These are phyloP conservation scores for Blastobasis lacticolella DNA, from an alignment of 2,888 invertebrate species.

Conservation along the genomic window DNA sequence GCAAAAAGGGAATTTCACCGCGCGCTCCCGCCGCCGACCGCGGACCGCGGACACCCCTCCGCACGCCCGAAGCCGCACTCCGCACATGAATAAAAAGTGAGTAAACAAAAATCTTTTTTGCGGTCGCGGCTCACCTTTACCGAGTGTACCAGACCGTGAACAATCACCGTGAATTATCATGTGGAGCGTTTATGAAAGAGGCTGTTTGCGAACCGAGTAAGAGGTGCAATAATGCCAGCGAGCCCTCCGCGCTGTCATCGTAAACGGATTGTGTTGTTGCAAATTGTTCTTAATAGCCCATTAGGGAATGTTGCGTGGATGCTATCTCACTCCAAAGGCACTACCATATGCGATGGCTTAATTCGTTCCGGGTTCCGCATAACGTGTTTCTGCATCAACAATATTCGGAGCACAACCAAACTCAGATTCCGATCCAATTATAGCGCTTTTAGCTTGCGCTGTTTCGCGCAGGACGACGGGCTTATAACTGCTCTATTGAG, in stretches of 20 bases:
- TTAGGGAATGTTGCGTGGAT: conserved; percentile 25
- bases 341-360: too few relatives aligned
- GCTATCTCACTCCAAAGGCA: conserved; percentile 23
- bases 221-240: conserved; percentile 47
- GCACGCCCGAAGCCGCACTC: conserved; percentile 52
- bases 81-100: conserved; percentile 51
- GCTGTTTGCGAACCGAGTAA: conserved; percentile 56
- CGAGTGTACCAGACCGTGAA: conserved; percentile 67
- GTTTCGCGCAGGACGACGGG: neutral
- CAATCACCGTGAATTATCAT: conserved; percentile 67
- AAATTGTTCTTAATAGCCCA: conserved; percentile 44
- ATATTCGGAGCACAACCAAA: too few relatives aligned
- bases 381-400: too few relatives aligned
- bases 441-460: too few relatives aligned
- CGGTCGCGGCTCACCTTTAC: conserved; percentile 67
- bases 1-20: conserved; percentile 48
- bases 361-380: too few relatives aligned
- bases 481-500: conserved; percentile 13
- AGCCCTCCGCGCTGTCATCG: conserved; percentile 39
- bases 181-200: conserved; percentile 62
- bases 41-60: conserved; percentile 36
- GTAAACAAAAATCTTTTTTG: conserved; percentile 67
- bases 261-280: conserved; percentile 49
- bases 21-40: conserved; percentile 40
- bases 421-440: too few relatives aligned